These are phyloP conservation scores for Drosophila erecta DNA, from an alignment of 1,140 invertebrate genomes.

Conservation along the genomic window DNA sequence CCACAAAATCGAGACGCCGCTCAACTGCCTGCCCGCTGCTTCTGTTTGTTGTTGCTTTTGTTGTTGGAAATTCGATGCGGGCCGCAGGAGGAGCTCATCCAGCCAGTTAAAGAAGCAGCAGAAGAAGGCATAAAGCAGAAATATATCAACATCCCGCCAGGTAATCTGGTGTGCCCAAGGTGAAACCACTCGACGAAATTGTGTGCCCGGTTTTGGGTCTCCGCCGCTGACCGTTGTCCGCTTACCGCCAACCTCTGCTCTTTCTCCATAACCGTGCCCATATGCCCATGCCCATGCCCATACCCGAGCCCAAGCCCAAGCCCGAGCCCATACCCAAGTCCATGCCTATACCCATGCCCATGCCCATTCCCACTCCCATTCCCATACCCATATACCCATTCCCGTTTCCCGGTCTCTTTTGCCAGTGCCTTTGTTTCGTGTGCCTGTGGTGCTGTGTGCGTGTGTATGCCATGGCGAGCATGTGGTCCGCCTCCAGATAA, in stretches of 20 bases:
- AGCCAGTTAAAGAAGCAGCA: conserved; percentile 14
- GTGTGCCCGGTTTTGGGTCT: conserved; percentile 24
- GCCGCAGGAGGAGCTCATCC: conserved; percentile 27
- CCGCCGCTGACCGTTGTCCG: conserved; percentile 13
- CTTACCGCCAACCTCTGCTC: conserved; percentile 9
- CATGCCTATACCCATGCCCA: conserved; percentile 18
- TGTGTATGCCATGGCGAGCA: conserved; percentile 42
- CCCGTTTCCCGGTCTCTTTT: conserved; percentile 39
- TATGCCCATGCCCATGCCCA: not conserved
- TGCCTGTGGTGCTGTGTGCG: conserved; percentile 8
- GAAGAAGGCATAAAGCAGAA: conserved; percentile 17
- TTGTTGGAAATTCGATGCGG: conserved; percentile 61
- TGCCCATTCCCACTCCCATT: conserved; percentile 2
- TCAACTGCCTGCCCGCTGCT: not conserved
- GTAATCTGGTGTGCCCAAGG: conserved; percentile 39
- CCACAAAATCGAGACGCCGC: conserved; percentile 35
- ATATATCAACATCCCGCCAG: conserved; percentile 26
- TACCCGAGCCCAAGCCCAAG: not conserved
- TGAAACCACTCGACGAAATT: conserved; percentile 59
- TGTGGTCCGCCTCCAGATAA: conserved; percentile 81
- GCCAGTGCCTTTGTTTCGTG: conserved; percentile 43
- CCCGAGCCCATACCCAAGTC: conserved; percentile 1
- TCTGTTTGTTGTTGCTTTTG: conserved; percentile 2
- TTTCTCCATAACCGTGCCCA: conserved; percentile 6
- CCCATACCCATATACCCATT: conserved; percentile 24